Conservation (phyloP, 35 echinoderm and acorn worm genomes). For the Diadema setosum region DNA sequence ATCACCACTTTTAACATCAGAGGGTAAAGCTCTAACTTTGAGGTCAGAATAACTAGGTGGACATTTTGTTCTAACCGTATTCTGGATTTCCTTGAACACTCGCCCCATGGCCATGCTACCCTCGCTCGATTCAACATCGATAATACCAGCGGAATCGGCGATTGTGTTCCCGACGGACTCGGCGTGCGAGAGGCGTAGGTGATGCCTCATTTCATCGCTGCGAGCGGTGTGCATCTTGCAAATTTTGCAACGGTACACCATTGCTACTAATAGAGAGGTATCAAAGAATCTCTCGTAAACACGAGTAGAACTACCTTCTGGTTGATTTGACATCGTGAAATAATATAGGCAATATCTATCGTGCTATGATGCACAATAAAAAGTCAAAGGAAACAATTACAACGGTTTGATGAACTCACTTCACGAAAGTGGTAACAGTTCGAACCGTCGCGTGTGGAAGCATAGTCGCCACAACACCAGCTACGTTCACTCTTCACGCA, state of each 20-base stretch:
- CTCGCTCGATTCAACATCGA: neutral
- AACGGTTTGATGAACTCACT: no score
- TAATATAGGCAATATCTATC: no score
- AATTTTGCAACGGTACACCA: constrained; percentile 74
- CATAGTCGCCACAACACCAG: no score
- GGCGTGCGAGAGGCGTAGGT: constrained; percentile 28
- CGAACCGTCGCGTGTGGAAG: no score
- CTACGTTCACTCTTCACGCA: no score
- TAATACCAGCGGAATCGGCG: neutral
- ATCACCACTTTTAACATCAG: neutral
- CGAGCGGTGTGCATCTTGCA: constrained; percentile 40
- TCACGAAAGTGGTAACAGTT: no score
- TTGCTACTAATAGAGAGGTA: no score
- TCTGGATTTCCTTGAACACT: neutral
- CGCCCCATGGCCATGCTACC: neutral
- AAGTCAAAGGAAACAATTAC: no score
- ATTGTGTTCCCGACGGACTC: neutral
- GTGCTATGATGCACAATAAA: no score
- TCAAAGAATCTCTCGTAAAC: no score
- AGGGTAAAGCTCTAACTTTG: neutral
- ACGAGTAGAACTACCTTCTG: no score
- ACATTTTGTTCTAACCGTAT: neutral
- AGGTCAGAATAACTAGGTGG: neutral
- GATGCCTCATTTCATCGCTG: constrained; percentile 26
- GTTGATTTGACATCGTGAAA: no score